Base-by-base conservation (phyloP, 2,113 vertebrate genomes). In the Rhinolophus sinicus region DNA sequence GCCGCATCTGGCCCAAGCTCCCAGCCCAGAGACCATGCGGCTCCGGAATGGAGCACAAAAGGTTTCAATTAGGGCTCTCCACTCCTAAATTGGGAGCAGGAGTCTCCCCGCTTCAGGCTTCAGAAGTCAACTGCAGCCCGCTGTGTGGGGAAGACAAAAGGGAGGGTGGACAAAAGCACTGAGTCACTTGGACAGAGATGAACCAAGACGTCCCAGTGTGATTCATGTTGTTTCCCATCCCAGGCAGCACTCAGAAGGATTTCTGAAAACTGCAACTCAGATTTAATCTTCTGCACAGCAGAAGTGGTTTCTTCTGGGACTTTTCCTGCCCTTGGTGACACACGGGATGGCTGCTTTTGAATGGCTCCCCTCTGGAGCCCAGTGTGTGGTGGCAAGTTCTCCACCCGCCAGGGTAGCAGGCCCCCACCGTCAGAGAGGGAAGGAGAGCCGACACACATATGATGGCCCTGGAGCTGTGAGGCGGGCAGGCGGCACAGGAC, bases 41-140 rank as follows among this genome's bases (percentile, higher is more conserved):
- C 84, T 92, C 78, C 19, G 6, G 33, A 82, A 50, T 0, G 9
- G 24, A 52, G 67, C 40, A 70, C 38, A 86, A 47, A 80, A 67
- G 94, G 88, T 96, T 97, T 90, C 95, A 93, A 86, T 97, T 91
- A 97, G 84, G 33, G 16, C 81, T 69, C 38, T 1, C 28, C 8
- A 35, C 2, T 35, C 82, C 93, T 92, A 92, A 73, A 81, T 54
- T 86, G 82, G 94, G 96, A 95, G 69, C 93, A 93, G 96, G 11
- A 86, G 77, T 52, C 82, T 69, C 70, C 89, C 81, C 19, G 58
- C 30, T 77, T 65, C 60, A 14, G 60, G 67, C 82, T 78, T 50
- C 22, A 77, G 58, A 95, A 95, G 77, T 86, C 84, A 62, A 67
- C 64, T n/a, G 77, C 22, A 28, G 86, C 14, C 70, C 5, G 33